phyloP scores from a whole-genome alignment of 2,113 vertebrate genomes.

The Paedocypris sp. region DNA sequence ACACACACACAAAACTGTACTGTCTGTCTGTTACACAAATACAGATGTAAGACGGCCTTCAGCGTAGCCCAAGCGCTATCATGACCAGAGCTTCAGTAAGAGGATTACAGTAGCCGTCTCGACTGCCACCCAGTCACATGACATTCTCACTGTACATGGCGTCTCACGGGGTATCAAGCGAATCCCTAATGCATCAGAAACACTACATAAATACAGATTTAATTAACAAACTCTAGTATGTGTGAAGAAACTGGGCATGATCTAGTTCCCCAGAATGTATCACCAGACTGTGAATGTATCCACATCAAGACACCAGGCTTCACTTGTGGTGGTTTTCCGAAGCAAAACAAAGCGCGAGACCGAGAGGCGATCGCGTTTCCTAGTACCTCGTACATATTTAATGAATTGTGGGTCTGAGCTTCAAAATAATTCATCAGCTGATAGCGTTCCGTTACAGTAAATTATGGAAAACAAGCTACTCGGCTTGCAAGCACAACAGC shows the following conservation, averaged over 20 bases:
- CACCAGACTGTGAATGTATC: no score
- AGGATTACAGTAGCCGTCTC: constrained; percentile 47
- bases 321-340: background rate
- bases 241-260: no score
- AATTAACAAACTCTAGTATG: no score
- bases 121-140: constrained; percentile 37
- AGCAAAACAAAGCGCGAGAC: background rate
- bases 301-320: no score
- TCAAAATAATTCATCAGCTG: constrained; percentile 36
- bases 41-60: background rate
- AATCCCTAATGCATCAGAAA: no score
- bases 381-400: constrained; percentile 30
- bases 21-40: background rate
- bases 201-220: no score
- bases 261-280: no score
- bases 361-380: constrained; percentile 16
- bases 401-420: constrained; percentile 18
- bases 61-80: background rate
- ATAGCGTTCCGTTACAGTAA: constrained; percentile 27
- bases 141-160: constrained; percentile 27
- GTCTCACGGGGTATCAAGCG: no score
- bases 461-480: background rate
- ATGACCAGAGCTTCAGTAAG: constrained; percentile 39
- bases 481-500: no score
- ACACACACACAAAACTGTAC: background rate